These are phyloP conservation scores for Trichogramma pretiosum DNA, from an alignment of 1,140 invertebrate species.

Conservation along the genomic window DNA sequence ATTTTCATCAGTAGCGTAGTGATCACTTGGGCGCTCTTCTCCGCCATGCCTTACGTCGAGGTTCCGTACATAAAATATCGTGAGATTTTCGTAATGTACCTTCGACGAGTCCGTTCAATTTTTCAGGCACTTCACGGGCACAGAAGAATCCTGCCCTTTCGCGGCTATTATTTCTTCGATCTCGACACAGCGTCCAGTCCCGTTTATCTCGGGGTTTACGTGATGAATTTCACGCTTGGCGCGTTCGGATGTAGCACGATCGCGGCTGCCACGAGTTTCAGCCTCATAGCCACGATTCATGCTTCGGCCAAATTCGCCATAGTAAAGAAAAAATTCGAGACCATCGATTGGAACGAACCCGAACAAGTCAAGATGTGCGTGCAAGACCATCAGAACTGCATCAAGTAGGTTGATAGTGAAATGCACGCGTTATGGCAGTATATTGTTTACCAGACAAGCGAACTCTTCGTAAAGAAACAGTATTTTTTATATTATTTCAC, in stretches of 20 bases:
- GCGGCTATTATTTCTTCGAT: conserved; percentile 24
- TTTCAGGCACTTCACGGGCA: conserved; percentile 3
- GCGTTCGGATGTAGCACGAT: conserved; percentile 20
- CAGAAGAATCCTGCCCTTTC: conserved; percentile 21
- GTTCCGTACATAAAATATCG: conserved; percentile 14
- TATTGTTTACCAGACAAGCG: no score
- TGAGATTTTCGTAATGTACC: not conserved
- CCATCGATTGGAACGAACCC: conserved; percentile 13
- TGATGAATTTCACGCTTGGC: conserved; percentile 17
- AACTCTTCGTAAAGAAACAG: no score
- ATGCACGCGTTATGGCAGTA: no score
- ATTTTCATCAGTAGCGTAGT: conserved; percentile 25
- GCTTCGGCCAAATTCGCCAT: conserved; percentile 29
- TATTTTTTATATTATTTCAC: no score
- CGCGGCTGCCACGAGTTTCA: conserved; percentile 23
- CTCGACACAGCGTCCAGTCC: conserved; percentile 22
- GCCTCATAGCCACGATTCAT: conserved; percentile 25
- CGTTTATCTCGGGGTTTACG: conserved; percentile 20
- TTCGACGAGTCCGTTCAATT: not conserved
- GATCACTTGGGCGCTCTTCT: conserved; percentile 13
- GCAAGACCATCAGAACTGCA: conserved; percentile 27
- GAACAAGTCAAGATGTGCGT: conserved; percentile 14
- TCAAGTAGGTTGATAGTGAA: conserved; percentile 23
- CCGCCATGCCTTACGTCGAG: conserved; percentile 23
- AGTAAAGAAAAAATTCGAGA: conserved; percentile 20